These are phyloP conservation scores for Pyrrhia umbra DNA, from an alignment of 2,888 invertebrate species.

Conservation along the genomic window DNA sequence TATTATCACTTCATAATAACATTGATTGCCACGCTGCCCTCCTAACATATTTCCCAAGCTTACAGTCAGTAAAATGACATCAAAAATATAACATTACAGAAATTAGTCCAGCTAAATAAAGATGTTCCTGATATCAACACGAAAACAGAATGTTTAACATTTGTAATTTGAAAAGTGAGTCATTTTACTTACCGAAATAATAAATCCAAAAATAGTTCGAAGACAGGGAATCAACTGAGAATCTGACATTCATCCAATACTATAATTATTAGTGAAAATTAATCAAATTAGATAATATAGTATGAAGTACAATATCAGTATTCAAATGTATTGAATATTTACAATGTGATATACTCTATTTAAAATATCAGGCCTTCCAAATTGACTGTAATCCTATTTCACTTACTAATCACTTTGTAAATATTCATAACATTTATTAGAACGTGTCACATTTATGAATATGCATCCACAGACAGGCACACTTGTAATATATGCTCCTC, in stretches of 20 bases:
- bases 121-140: no score
- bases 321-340: conserved; percentile 51
- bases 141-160: no score
- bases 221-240: neutral
- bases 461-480: conserved; percentile 45
- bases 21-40: conserved; percentile 6
- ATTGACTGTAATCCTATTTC: conserved; percentile 38
- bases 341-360: conserved; percentile 45
- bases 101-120: no score
- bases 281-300: conserved; percentile 5
- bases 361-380: conserved; percentile 36
- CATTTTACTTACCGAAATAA: no score
- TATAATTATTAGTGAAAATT: conserved; percentile 29
- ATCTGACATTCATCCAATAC: conserved; percentile 4
- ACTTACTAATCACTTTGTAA: conserved; percentile 43
- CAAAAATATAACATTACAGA: no score
- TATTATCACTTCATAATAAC: conserved; percentile 46
- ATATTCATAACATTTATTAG: conserved; percentile 45
- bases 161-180: no score
- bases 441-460: conserved; percentile 38
- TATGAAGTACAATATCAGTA: conserved; percentile 53
- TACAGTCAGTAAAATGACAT: conserved; percentile 17
- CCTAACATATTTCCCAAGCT: neutral
- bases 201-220: neutral
- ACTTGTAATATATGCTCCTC: conserved; percentile 60